Percentiles rank a stretch among this genome's conserved stretches.
phyloP scores from a whole-genome alignment of 2,113 vertebrate genomes.

The Zootoca vivipara region DNA sequence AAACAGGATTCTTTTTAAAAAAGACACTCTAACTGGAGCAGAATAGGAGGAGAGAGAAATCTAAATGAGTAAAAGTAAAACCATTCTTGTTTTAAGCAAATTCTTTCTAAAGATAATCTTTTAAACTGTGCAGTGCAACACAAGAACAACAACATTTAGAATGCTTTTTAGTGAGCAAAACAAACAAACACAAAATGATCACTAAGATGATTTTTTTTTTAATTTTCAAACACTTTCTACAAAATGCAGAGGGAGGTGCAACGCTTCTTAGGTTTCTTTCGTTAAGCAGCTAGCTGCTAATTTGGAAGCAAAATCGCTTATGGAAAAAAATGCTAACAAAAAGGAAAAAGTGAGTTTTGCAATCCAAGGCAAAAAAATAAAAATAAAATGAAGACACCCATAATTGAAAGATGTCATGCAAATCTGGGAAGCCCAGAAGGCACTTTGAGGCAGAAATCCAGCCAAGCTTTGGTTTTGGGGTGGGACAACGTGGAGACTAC shows the following conservation, averaged over 20 bases:
- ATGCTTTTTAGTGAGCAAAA: neutral
- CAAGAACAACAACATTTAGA: neutral
- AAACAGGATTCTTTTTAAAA: neutral
- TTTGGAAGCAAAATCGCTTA: neutral
- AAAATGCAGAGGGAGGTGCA: neutral
- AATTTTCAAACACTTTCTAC: neutral
- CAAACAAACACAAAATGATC: neutral
- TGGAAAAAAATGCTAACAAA: slow-evolving; percentile 45
- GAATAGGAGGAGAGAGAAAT: neutral
- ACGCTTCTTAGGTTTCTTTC: neutral
- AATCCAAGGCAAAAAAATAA: neutral
- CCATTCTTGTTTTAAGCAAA: neutral
- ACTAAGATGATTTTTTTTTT: neutral
- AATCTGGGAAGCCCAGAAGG: slow-evolving; percentile 46
- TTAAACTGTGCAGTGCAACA: neutral
- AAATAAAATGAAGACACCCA: neutral
- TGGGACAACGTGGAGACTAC: slow-evolving; percentile 47
- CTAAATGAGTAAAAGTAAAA: neutral
- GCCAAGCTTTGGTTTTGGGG: slow-evolving; percentile 58
- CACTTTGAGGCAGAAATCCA: slow-evolving; percentile 38
- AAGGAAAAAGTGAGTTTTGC: slow-evolving; percentile 6
- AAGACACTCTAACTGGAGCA: neutral
- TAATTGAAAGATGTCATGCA: slow-evolving; percentile 46
- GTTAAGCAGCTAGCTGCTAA: neutral
- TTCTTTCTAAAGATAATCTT: neutral